Conservation (phyloP, 1,140 invertebrate species). For the Cydia splendana region DNA sequence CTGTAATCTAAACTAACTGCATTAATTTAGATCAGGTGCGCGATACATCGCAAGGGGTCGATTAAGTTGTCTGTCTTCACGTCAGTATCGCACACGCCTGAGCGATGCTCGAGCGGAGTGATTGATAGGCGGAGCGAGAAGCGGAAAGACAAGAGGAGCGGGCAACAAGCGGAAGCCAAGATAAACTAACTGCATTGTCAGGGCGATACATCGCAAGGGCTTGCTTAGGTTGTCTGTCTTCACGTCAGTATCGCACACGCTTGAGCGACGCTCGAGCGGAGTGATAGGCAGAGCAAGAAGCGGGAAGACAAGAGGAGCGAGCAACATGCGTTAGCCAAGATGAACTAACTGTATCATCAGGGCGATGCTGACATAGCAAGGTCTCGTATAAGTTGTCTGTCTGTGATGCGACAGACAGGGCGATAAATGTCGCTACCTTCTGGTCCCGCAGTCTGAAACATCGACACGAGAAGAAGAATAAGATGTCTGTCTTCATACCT, state of each 20-base stretch:
- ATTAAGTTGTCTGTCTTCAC: conserved; percentile 32
- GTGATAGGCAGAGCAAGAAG: conserved; percentile 3
- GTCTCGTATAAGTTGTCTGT: conserved; percentile 24
- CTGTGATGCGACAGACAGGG: no score
- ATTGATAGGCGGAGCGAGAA: conserved; percentile 15
- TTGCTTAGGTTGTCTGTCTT: conserved; percentile 29
- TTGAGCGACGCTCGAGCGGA: background rate
- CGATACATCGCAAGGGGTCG: conserved; percentile 15
- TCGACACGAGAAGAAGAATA: no score
- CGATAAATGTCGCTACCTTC: no score
- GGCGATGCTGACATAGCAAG: background rate
- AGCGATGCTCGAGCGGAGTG: background rate
- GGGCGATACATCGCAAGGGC: conserved; percentile 11
- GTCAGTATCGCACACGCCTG: conserved; percentile 18
- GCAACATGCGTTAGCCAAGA: background rate
- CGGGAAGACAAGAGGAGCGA: background rate
- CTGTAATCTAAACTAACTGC: conserved; percentile 30
- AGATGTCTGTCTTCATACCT: no score
- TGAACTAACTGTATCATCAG: conserved; percentile 25
- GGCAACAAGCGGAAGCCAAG: no score
- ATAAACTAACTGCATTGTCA: conserved; percentile 31
- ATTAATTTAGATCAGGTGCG: conserved; percentile 26
- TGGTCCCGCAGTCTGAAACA: no score
- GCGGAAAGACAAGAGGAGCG: no score
- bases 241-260: conserved; percentile 18